Percentiles rank a stretch among this genome's conserved stretches.
Conservation (phyloP, 2,113 vertebrate genomes). For the Heterochromis multidens region DNA sequence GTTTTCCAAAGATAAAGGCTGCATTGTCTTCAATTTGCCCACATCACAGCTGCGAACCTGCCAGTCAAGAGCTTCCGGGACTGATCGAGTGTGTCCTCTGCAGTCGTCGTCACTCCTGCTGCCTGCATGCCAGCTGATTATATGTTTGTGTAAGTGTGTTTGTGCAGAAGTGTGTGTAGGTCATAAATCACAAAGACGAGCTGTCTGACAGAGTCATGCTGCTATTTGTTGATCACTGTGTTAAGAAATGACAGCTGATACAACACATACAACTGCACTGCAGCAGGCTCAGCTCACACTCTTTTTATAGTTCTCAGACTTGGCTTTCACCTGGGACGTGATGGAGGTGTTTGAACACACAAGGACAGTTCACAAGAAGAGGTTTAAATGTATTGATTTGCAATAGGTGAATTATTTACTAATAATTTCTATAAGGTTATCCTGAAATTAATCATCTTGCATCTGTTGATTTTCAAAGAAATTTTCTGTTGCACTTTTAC, state of each 20-base stretch:
- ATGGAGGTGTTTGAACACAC: neutral
- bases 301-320: neutral
- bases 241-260: conserved; percentile 41
- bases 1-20: conserved; percentile 37
- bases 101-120: neutral
- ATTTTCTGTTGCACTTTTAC: neutral
- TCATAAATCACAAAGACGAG: conserved; percentile 46
- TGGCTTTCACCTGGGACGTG: neutral
- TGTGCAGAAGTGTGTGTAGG: neutral
- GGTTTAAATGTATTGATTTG: neutral
- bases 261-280: conserved; percentile 4
- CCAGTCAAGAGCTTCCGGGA: conserved; percentile 21
- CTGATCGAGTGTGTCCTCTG: conserved; percentile 29
- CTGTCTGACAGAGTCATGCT: conserved; percentile 5
- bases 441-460: neutral
- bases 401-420: neutral
- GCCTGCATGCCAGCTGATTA: conserved; percentile 30
- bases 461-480: neutral
- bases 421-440: neutral
- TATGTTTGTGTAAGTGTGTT: neutral
- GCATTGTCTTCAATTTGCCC: conserved; percentile 37
- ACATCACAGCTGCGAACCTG: conserved; percentile 24
- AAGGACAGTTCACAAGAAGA: neutral
- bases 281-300: neutral
- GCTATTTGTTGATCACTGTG: conserved; percentile 39